A percentile compares a stretch with the other conserved stretches of the same genome.
These are phyloP conservation scores for Columba livia DNA, from an alignment of 2,113 vertebrate species.

Conservation along the genomic window DNA sequence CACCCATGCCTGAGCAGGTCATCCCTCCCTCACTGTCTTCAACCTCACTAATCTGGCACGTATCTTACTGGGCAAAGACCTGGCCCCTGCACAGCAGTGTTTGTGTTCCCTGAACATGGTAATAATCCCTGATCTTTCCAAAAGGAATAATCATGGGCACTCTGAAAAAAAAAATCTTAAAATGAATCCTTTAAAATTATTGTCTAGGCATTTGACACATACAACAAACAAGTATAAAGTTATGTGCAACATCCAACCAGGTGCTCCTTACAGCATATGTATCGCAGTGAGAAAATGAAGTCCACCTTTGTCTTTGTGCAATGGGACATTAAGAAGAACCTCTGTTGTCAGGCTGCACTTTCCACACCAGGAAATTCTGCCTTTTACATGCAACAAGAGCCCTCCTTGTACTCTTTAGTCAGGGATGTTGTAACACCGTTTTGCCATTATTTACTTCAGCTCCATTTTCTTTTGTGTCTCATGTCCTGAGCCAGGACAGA, in stretches of 20 bases:
- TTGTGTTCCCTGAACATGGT: not conserved
- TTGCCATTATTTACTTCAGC: not conserved
- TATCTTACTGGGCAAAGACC: not conserved
- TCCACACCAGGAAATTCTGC: not conserved
- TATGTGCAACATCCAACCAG: not conserved
- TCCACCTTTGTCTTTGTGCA: not conserved
- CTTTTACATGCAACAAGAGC: not conserved
- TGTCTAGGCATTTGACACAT: not conserved
- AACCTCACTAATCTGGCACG: not conserved
- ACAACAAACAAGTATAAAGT: not conserved
- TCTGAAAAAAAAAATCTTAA: not conserved
- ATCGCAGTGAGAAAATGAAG: not conserved
- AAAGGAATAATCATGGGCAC: not conserved
- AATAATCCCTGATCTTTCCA: not conserved
- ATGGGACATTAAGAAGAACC: not conserved
- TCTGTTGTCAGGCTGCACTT: not conserved
- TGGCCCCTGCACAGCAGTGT: not conserved
- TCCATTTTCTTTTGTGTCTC: not conserved
- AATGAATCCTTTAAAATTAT: not conserved
- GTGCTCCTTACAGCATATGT: not conserved
- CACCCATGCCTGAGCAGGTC: rapidly evolving
- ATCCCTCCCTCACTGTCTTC: not conserved
- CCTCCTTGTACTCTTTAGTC: not conserved
- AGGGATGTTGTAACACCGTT: not conserved
- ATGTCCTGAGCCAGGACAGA: not conserved